Evolutionary conservation across 2,113 vertebrate species (phyloP).

Genomic region (Camelus dromedarius): DNA sequence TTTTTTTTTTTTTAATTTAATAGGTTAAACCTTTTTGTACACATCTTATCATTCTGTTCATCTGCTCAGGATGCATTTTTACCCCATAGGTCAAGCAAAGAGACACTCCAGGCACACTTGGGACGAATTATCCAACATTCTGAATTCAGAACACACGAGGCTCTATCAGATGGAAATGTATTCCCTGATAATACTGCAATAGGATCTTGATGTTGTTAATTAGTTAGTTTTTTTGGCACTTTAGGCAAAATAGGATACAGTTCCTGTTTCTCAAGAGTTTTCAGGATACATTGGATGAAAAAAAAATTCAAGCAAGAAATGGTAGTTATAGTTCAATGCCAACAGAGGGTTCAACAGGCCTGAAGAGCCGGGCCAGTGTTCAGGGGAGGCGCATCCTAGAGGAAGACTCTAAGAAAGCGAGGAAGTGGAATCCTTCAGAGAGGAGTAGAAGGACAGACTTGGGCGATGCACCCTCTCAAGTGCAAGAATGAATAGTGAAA

Average conservation of each 20-base stretch:
- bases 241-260: background rate
- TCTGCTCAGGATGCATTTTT: background rate
- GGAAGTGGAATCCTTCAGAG: background rate
- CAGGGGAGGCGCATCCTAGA: background rate
- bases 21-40: background rate
- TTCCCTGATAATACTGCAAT: background rate
- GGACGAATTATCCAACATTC: slow-evolving; percentile 4
- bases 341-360: background rate
- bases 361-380: background rate
- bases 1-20: background rate
- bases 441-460: background rate
- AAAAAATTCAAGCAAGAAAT: slow-evolving; percentile 10
- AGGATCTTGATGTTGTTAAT: background rate
- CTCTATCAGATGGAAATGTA: background rate
- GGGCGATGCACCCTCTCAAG: background rate
- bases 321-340: background rate
- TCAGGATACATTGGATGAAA: slow-evolving; percentile 1
- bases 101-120: background rate
- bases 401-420: background rate
- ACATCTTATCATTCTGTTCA: background rate
- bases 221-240: slow-evolving; percentile 10
- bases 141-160: background rate
- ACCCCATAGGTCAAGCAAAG: background rate
- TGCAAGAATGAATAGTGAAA: background rate
- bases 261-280: background rate